Base-by-base conservation (phyloP, 2,113 vertebrate species). In the Zapus hudsonius region DNA sequence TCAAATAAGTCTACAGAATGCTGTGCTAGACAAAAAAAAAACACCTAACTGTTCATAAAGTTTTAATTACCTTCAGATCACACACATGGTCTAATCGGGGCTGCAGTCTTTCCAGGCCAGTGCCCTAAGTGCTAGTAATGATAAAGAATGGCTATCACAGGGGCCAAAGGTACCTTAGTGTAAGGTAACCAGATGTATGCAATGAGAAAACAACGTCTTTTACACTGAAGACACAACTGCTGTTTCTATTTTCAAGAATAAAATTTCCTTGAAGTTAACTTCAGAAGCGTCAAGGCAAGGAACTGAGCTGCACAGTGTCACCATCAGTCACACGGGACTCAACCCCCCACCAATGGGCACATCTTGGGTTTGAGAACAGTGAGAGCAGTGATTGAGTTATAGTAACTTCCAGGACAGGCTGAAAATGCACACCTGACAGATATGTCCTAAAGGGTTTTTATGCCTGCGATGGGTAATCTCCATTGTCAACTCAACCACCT, bases 61-160 rank as follows among this genome's bases (percentile, higher is more conserved):
- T n/a, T n/a, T n/a, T n/a, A 84, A 76, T 89, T 72, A 93, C 89
- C 23, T 70, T 89, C 16, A 27, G 67, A 91, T 89, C n/a, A n/a
- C n/a, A n/a, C 84, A 81, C 17, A 81, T 29, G 44, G 61, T 20
- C 81, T 29, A 38, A 20, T 72, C n/a, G 74, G 31, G 40, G 66
- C 44, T 90, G 6, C 90, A 86, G 38, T 64, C 57, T 76, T 70
- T 33, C 63, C 27, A 85, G 80, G 73, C n/a, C 61, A 89, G n/a
- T n/a, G 75, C 22, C 64, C 42, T 25, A 84, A 1, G n/a, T 12
- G 38, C 79, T 61, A 88, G 25, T 57, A 89, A 36, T 57, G 55
- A 80, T 47, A 61, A 89, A 61, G 13, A 85, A 90, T 20, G 17
- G 55, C 29, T 38, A 22, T 33, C 22, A 0, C 13, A 36, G 75